Percentiles rank a stretch among this genome's conserved stretches.
Evolutionary conservation across 2,797 vertebrate species (phyloP).

Genomic region (Urocyon cinereoargenteus): DNA sequence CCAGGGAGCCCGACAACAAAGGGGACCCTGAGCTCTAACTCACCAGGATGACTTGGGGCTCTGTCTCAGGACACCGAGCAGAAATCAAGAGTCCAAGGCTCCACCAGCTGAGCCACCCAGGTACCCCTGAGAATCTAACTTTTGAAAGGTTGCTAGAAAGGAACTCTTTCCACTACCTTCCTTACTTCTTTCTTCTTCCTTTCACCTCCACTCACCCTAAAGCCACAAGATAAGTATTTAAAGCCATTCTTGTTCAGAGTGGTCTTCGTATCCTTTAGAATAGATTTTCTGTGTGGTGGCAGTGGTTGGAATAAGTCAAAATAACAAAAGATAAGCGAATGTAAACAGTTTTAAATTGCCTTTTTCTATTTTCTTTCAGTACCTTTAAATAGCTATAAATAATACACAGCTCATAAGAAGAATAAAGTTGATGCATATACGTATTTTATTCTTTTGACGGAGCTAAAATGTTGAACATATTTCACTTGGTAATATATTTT

Average conservation of each 20-base stretch:
- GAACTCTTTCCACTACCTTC: slow-evolving; percentile 35
- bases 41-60: background rate
- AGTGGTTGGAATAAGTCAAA: slow-evolving; percentile 10
- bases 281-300: background rate
- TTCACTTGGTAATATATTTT: slow-evolving; percentile 46
- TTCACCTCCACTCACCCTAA: background rate
- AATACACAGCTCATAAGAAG: background rate
- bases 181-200: background rate
- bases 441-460: slow-evolving; percentile 39
- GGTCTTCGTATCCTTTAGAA: background rate
- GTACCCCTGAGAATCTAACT: slow-evolving; percentile 64
- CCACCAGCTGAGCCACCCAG: background rate
- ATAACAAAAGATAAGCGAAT: background rate
- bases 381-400: slow-evolving; percentile 40
- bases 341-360: slow-evolving; percentile 7
- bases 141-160: slow-evolving; percentile 59
- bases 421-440: slow-evolving; percentile 42
- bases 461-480: slow-evolving; percentile 19
- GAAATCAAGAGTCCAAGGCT: slow-evolving; percentile 46
- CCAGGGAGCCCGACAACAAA: background rate
- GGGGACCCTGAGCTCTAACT: no score
- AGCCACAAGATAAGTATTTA: slow-evolving; percentile 11
- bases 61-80: background rate
- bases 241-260: slow-evolving; percentile 54
- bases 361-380: slow-evolving; percentile 48